A percentile compares a stretch with the other conserved stretches of the same genome.
Conservation (phyloP, 1,140 invertebrate species). For the Spodoptera litura region DNA sequence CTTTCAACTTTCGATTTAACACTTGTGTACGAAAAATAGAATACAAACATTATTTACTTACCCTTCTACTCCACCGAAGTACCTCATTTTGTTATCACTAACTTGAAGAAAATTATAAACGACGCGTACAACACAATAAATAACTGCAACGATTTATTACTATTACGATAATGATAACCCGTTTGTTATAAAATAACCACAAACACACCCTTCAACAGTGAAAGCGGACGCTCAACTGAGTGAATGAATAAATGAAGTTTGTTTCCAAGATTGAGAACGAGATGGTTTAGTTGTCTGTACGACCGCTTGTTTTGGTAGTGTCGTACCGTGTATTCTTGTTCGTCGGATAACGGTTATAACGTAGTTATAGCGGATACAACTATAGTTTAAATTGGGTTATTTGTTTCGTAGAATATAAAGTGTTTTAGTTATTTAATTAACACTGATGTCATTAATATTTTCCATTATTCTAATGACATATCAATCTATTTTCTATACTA, state of each 20-base stretch:
- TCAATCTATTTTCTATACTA: too few species aligned
- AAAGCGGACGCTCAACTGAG: conserved; percentile 60
- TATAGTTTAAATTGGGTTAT: not conserved
- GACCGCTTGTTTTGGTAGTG: not conserved
- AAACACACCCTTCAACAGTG: conserved; percentile 56
- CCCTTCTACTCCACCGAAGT: conserved; percentile 81
- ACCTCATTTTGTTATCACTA: conserved; percentile 53
- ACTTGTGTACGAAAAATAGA: conserved; percentile 44
- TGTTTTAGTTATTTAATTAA: too few species aligned
- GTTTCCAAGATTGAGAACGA: not conserved
- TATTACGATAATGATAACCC: conserved; percentile 34
- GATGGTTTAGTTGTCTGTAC: not conserved
- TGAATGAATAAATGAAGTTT: conserved; percentile 18
- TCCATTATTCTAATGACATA: too few species aligned
- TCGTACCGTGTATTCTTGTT: not conserved
- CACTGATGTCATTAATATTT: too few species aligned
- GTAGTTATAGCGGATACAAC: conserved; percentile 10
- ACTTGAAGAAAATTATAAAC: conserved; percentile 18
- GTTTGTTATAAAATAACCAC: not conserved
- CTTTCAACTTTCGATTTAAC: conserved; percentile 75
- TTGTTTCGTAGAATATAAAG: too few species aligned
- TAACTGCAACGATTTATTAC: conserved; percentile 33
- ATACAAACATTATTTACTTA: conserved; percentile 59
- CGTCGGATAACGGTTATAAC: conserved; percentile 6
- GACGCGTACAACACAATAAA: conserved; percentile 23